phyloP scores from a whole-genome alignment of 2,113 vertebrate species.

The Oreochromis tanganicae region DNA sequence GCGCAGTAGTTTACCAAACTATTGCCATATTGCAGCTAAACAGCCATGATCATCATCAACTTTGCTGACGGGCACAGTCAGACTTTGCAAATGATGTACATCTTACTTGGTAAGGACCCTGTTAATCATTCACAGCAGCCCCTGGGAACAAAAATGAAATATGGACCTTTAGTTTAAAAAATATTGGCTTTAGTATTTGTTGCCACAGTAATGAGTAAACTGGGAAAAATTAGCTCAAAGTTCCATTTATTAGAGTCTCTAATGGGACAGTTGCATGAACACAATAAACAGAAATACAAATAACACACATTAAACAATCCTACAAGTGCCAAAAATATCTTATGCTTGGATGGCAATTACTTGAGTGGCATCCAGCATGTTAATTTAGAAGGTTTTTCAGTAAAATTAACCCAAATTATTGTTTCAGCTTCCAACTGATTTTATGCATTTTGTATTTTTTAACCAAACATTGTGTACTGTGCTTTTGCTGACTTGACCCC shows the following conservation, averaged over 20 bases:
- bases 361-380: conserved; percentile 16
- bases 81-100: not conserved
- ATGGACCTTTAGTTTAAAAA: not conserved
- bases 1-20: not conserved
- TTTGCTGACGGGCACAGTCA: not conserved
- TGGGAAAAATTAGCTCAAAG: not conserved
- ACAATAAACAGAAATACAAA: conserved; percentile 17
- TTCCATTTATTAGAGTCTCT: not conserved
- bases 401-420: conserved; percentile 47
- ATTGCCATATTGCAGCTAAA: not conserved
- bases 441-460: conserved; percentile 59
- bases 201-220: not conserved
- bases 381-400: conserved; percentile 26
- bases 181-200: not conserved
- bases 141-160: not conserved
- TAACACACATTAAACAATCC: not conserved
- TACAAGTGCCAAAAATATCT: conserved; percentile 17
- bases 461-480: conserved; percentile 37
- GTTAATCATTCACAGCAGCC: not conserved
- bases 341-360: conserved; percentile 36
- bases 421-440: conserved; percentile 49
- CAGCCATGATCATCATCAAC: not conserved
- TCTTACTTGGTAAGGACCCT: not conserved
- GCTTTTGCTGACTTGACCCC: conserved; percentile 34
- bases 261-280: conserved; percentile 10